These are phyloP conservation scores for Lanistes nyassanus DNA, from an alignment of 1,140 invertebrate species.

Conservation along the genomic window DNA sequence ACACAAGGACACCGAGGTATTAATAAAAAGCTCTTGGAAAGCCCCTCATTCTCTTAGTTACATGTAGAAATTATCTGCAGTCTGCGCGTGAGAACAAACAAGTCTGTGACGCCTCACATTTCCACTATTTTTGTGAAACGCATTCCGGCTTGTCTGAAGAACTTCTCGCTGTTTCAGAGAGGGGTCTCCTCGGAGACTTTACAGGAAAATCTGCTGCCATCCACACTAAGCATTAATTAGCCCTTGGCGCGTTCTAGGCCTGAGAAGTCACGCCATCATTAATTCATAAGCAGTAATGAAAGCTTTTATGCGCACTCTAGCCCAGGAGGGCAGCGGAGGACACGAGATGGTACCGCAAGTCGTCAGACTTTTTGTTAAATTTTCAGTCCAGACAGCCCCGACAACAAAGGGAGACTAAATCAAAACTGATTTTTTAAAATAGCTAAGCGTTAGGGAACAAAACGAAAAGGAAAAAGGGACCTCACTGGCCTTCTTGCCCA, in stretches of 20 bases:
- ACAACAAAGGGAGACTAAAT: constrained; percentile 1
- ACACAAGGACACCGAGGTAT: too few species aligned
- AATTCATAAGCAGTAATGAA: constrained; percentile 7
- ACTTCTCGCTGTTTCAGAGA: too few species aligned
- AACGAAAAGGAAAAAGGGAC: background rate
- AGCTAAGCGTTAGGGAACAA: background rate
- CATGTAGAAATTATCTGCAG: too few species aligned
- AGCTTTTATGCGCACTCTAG: background rate
- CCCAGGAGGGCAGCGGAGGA: too few species aligned
- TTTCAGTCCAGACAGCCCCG: background rate
- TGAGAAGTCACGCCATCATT: background rate
- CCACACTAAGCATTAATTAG: constrained; percentile 4
- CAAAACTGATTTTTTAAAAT: constrained; percentile 6
- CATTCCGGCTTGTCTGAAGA: too few species aligned
- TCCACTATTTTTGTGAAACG: too few species aligned
- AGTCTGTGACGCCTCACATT: too few species aligned
- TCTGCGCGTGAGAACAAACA: too few species aligned
- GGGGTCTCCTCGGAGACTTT: too few species aligned
- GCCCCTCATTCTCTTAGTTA: too few species aligned
- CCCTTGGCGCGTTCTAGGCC: background rate
- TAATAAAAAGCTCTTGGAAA: too few species aligned
- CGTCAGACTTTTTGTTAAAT: background rate
- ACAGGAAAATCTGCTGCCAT: too few species aligned
- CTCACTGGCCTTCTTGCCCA: background rate
- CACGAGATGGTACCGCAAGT: background rate